phyloP scores from a whole-genome alignment of 2,797 vertebrate species.

The Sparidentex hasta region DNA sequence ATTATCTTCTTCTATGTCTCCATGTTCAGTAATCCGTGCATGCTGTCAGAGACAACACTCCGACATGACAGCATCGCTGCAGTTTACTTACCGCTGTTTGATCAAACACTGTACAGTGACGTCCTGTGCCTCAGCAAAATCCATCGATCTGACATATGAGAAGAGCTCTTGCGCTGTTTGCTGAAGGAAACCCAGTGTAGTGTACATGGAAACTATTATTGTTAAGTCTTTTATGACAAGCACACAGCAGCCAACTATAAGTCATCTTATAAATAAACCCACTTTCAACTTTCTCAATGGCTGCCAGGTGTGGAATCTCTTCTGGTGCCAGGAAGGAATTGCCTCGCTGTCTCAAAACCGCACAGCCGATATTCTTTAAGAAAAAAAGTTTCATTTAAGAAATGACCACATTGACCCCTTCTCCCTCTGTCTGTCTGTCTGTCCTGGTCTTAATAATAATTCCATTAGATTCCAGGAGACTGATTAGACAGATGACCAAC shows the following conservation, averaged over 20 bases:
- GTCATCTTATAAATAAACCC: constrained; percentile 66
- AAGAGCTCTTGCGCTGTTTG: constrained; percentile 21
- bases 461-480: constrained; percentile 55
- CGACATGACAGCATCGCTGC: constrained; percentile 7
- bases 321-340: constrained; percentile 45
- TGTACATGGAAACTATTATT: constrained; percentile 61
- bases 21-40: constrained; percentile 29
- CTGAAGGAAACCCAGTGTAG: constrained; percentile 24
- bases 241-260: constrained; percentile 46
- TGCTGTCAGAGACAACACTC: constrained; percentile 30
- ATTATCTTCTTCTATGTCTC: constrained; percentile 22
- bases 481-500: constrained; percentile 76
- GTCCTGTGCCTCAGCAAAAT: constrained; percentile 25
- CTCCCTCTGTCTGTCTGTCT: constrained; percentile 38
- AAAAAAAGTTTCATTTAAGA: constrained; percentile 47
- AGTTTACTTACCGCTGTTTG: constrained; percentile 34
- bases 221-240: constrained; percentile 47
- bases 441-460: constrained; percentile 70
- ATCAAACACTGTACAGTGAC: constrained; percentile 46
- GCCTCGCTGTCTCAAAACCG: constrained; percentile 19
- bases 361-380: not conserved
- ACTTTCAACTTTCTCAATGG: constrained; percentile 62
- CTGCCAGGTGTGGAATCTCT: constrained; percentile 71
- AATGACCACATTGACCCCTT: constrained; percentile 50
- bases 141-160: constrained; percentile 33